phyloP scores from a whole-genome alignment of 1,140 invertebrate genomes.

The Drusus annulatus region DNA sequence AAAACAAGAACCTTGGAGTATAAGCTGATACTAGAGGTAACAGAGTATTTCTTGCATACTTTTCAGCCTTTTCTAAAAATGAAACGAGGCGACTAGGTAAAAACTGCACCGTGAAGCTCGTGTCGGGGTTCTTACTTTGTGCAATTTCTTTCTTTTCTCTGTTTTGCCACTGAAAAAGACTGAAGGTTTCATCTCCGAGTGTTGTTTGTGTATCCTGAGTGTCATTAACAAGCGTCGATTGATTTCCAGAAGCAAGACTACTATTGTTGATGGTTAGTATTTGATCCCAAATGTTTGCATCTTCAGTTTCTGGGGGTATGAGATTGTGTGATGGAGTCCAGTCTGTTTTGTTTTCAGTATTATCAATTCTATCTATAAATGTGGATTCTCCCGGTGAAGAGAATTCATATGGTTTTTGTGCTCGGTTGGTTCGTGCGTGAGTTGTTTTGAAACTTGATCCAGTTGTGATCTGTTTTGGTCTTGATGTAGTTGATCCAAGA shows the following conservation, averaged over 20 bases:
- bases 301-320: constrained; percentile 51
- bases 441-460: constrained; percentile 21
- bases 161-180: constrained; percentile 55
- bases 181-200: constrained; percentile 62
- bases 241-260: neutral
- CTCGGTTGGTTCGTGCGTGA: constrained; percentile 50
- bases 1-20: constrained; percentile 78
- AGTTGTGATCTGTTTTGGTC: constrained; percentile 54
- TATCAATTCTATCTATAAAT: constrained; percentile 44
- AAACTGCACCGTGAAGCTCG: constrained; percentile 83
- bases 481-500: constrained; percentile 71
- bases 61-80: constrained; percentile 85
- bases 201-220: constrained; percentile 22
- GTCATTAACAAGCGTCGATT: constrained; percentile 59
- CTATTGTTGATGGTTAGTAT: constrained; percentile 41
- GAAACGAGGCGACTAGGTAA: constrained; percentile 82
- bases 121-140: constrained; percentile 61
- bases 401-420: constrained; percentile 53
- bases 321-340: constrained; percentile 54
- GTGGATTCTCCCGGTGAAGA: constrained; percentile 25
- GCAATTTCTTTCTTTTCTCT: constrained; percentile 62
- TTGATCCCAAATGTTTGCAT: constrained; percentile 46
- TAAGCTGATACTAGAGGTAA: constrained; percentile 83
- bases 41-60: constrained; percentile 83
- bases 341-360: constrained; percentile 37